A percentile compares a stretch with the other conserved stretches of the same genome.
These are phyloP conservation scores for Ctenodactylus gundi DNA, from an alignment of 2,113 vertebrate species.

Conservation along the genomic window DNA sequence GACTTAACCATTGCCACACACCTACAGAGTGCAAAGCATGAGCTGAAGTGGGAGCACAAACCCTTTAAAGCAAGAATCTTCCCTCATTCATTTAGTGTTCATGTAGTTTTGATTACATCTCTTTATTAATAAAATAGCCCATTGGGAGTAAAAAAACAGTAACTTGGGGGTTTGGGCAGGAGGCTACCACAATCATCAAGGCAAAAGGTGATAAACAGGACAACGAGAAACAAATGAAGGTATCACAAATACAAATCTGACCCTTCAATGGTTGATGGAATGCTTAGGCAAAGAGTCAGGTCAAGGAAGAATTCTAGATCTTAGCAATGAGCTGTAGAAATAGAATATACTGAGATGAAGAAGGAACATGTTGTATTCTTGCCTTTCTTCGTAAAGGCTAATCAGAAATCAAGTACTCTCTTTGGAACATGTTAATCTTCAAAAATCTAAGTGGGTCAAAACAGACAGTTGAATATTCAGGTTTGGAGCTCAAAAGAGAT, in stretches of 20 bases:
- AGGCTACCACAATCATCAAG: neutral
- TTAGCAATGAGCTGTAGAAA: neutral
- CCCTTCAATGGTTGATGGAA: neutral
- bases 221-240: neutral
- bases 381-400: neutral
- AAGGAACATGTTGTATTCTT: conserved; percentile 17
- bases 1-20: neutral
- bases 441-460: neutral
- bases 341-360: neutral
- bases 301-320: neutral
- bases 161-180: neutral
- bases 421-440: neutral
- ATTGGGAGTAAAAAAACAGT: neutral
- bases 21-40: neutral
- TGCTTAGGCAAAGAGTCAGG: neutral
- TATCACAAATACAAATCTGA: neutral
- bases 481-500: neutral
- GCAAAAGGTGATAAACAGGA: neutral
- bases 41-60: neutral
- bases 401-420: neutral
- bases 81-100: neutral
- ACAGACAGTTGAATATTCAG: neutral
- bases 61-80: no score
- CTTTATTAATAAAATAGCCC: neutral
- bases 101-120: neutral